Percentiles rank a stretch among this genome's conserved stretches.
Conservation (phyloP, 2,797 vertebrate species). For the Argya squamiceps region DNA sequence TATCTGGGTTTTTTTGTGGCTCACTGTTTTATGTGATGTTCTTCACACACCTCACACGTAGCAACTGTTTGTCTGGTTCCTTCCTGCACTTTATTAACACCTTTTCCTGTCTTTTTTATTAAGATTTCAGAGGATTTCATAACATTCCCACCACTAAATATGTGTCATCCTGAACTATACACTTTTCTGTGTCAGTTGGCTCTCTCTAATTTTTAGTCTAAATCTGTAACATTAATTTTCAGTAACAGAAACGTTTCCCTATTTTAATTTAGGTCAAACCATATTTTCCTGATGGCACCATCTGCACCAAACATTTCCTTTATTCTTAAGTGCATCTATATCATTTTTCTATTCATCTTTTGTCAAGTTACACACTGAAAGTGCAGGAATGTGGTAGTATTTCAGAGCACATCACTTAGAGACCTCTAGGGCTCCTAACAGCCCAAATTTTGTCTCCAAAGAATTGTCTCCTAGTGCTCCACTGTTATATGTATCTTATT, state of each 20-base stretch:
- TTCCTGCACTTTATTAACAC: conserved; percentile 23
- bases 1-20: background rate
- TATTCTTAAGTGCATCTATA: background rate
- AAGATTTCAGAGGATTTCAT: background rate
- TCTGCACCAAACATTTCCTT: background rate
- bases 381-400: background rate
- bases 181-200: background rate
- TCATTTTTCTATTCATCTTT: background rate
- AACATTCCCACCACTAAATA: background rate
- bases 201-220: background rate
- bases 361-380: background rate
- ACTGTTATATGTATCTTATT: background rate
- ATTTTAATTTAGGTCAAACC: background rate
- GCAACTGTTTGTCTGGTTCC: background rate
- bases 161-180: background rate
- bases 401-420: background rate
- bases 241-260: background rate
- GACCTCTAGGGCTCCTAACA: background rate
- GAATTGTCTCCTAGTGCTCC: background rate
- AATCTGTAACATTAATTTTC: background rate
- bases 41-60: background rate
- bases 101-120: conserved; percentile 7
- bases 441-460: background rate
- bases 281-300: background rate
- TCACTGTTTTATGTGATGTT: background rate